Conservation (phyloP, 2,797 vertebrate species). For the Urosaurus nigricauda region DNA sequence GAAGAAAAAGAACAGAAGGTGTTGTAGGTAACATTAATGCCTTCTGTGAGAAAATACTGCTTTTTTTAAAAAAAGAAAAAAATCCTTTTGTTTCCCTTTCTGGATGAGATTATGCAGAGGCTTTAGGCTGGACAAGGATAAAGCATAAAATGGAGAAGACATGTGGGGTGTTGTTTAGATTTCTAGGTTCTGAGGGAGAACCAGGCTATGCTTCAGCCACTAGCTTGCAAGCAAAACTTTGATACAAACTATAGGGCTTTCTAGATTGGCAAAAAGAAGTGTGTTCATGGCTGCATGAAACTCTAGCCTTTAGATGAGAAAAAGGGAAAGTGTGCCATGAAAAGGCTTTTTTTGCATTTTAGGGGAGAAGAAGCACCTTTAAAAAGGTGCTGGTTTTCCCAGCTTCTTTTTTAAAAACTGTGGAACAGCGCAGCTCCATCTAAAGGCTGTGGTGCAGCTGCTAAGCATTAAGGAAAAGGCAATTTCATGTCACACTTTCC, state of each 20-base stretch:
- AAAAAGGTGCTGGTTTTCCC: no score
- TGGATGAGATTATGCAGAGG: background rate
- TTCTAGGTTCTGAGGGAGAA: background rate
- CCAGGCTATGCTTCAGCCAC: background rate
- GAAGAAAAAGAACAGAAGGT: background rate
- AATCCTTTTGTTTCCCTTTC: background rate
- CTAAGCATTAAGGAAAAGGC: no score
- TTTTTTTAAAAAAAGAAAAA: background rate
- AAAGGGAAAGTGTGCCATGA: no score
- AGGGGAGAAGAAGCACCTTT: no score
- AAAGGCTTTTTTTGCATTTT: no score
- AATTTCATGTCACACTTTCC: no score
- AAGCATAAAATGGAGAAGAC: background rate
- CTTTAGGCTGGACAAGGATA: background rate
- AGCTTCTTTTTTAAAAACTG: no score
- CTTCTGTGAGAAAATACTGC: background rate
- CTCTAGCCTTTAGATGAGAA: no score
- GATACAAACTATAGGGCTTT: background rate
- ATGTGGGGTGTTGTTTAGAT: background rate
- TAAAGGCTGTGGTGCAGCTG: no score
- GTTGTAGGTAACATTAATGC: background rate
- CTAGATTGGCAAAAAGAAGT: no score
- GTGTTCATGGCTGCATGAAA: no score
- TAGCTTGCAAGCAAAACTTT: background rate
- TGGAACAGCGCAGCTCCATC: no score